phyloP scores from a whole-genome alignment of 2,888 invertebrate species.

The Rhaphigaster nebulosa region DNA sequence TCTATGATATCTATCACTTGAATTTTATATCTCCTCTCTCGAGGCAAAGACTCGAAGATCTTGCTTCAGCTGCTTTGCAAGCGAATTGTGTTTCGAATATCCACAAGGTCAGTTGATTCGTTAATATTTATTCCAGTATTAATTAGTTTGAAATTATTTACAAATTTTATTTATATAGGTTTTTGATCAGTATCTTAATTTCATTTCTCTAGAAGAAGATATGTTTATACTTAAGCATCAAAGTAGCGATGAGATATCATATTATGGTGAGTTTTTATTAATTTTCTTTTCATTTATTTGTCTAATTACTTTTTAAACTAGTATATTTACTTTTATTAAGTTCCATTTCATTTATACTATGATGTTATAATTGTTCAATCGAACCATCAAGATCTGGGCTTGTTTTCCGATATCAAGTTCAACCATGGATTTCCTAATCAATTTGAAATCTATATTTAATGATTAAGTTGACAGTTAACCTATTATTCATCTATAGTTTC shows the following conservation, averaged over 20 bases:
- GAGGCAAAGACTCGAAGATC: slow-evolving; percentile 92
- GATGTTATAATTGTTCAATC: too few relatives aligned
- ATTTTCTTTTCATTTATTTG: slow-evolving; percentile 20
- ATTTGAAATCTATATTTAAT: too few relatives aligned
- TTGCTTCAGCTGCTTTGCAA: slow-evolving; percentile 92
- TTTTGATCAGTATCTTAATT: slow-evolving; percentile 98
- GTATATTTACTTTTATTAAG: not conserved
- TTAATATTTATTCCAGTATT: slow-evolving; percentile 34
- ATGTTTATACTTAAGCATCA: slow-evolving; percentile 95
- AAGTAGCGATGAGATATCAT: slow-evolving; percentile 90
- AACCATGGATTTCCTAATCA: too few relatives aligned
- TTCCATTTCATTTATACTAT: too few relatives aligned
- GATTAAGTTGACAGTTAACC: too few relatives aligned
- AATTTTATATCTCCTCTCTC: slow-evolving; percentile 98
- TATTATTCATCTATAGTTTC: too few relatives aligned
- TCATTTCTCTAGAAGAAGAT: slow-evolving; percentile 97
- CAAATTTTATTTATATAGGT: slow-evolving; percentile 72
- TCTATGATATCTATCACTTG: slow-evolving; percentile 95
- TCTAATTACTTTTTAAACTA: not conserved
- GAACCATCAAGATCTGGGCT: too few relatives aligned
- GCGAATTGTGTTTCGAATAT: slow-evolving; percentile 92
- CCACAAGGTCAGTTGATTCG: slow-evolving; percentile 78
- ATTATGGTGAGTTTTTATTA: slow-evolving; percentile 79
- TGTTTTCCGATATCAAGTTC: too few relatives aligned
- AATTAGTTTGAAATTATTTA: slow-evolving; percentile 12